Percentiles rank a stretch among this genome's conserved stretches.
These are phyloP conservation scores for Prinia subflava DNA, from an alignment of 2,113 vertebrate species.

Conservation along the genomic window DNA sequence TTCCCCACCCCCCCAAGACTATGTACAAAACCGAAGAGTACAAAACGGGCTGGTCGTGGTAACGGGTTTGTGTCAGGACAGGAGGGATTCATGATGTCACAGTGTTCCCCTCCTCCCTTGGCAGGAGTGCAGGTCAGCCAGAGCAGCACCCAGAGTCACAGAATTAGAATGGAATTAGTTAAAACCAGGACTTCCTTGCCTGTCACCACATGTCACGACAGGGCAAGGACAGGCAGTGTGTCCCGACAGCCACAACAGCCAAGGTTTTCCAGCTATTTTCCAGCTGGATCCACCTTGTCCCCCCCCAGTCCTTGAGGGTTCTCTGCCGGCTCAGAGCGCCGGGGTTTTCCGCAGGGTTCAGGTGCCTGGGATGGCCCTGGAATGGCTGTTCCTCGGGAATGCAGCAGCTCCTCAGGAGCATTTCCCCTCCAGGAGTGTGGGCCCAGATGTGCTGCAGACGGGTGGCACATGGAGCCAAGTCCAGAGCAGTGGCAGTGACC, in stretches of 20 bases:
- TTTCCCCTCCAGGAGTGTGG: not conserved
- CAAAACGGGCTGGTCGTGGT: not conserved
- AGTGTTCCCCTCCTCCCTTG: not conserved
- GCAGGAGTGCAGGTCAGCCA: not conserved
- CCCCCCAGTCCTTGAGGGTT: not conserved
- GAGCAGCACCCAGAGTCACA: not conserved
- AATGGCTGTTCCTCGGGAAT: not conserved
- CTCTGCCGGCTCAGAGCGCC: not conserved
- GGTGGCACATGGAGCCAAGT: not conserved
- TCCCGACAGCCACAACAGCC: not conserved
- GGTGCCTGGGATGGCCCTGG: not conserved
- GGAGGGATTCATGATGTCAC: not conserved
- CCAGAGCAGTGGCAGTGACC: not conserved
- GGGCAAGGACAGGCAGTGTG: not conserved
- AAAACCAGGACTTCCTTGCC: not conserved
- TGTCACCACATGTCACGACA: not conserved
- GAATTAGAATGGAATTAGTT: not conserved
- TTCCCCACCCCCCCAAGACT: rapidly evolving
- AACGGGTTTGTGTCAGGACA: rapidly evolving
- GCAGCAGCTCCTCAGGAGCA: not conserved
- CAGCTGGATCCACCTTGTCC: rapidly evolving
- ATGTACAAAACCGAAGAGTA: not conserved
- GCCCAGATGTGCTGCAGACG: not conserved
- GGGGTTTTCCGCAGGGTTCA: not conserved
- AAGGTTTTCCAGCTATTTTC: not conserved